These are phyloP conservation scores for Columbina picui DNA, from an alignment of 2,113 vertebrate genomes.

Conservation along the genomic window DNA sequence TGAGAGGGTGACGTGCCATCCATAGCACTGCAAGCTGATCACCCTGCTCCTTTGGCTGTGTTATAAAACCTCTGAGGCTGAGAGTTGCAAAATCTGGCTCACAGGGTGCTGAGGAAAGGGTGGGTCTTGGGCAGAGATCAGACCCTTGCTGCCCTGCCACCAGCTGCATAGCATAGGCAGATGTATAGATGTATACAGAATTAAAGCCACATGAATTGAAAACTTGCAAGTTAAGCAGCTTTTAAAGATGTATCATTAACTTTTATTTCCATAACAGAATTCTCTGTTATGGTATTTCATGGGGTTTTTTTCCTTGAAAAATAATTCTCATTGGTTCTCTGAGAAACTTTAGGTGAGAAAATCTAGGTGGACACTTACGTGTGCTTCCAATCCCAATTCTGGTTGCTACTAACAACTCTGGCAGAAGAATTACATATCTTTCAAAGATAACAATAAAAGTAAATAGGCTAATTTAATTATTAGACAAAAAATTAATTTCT, in stretches of 20 bases:
- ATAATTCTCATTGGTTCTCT: not conserved
- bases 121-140: not conserved
- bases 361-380: not conserved
- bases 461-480: not conserved
- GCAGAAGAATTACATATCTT: not conserved
- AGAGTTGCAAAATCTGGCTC: not conserved
- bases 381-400: not conserved
- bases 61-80: not conserved
- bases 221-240: not conserved
- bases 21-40: not conserved
- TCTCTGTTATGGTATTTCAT: not conserved
- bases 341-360: not conserved
- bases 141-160: rapidly evolving
- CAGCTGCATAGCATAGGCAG: not conserved
- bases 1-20: not conserved
- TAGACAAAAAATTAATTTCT: not conserved
- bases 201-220: not conserved
- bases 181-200: not conserved
- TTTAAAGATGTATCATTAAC: not conserved
- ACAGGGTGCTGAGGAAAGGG: not conserved
- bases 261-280: not conserved
- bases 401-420: not conserved
- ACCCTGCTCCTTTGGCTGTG: not conserved
- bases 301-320: not conserved
- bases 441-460: not conserved